Evolutionary conservation across 2,113 vertebrate genomes (phyloP), one percentile per base, ranked within the genome.

Genomic region (Austrofundulus limnaeus): DNA sequence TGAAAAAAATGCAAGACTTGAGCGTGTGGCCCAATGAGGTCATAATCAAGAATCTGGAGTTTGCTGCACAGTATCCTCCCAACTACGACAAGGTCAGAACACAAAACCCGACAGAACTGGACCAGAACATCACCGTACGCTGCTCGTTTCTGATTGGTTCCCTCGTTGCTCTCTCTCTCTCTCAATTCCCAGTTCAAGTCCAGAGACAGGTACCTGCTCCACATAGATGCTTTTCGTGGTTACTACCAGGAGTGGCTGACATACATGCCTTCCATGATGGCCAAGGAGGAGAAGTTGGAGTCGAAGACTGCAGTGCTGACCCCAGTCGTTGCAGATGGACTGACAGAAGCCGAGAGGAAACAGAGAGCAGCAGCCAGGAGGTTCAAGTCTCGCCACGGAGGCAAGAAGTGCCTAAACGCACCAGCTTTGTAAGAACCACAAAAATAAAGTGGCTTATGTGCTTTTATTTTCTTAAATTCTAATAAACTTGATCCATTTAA

Each of bases 201-300:
- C 24, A 95, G 91, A 83, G 97, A 98, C 88, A 88, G 74, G 0
- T 99, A 97, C 58, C 69, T 99, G 84, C 91, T 95, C 72, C 96
- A 95, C 72, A 95, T 98, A 0, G 92, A 98, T 24, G 95, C 96
- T 23, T 99, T 99, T 74, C 93, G 97, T 24, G 94, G 94, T 70
- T 99, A 92, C 87, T 98, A 98, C 75, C 89, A 93, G 69, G 63
- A 90, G n/a, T 99, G 97, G 97, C 80, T 98, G 52, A 92, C 88
- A 66, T 55, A 77, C 13, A 94, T 94, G 94, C 91, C 92, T 1
- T 96, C 87, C 57, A 90, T 94, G 67, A 92, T 92, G 55, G 85
- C 90, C 0, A 78, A 82, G 20, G 73, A 71, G 0, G 23, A 70
- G 45, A 47, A 70, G 60, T 2, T 37, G 5, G 54, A 77, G 52